Conservation (phyloP, 1,140 invertebrate species). For the Sesamia nonagrioides region DNA sequence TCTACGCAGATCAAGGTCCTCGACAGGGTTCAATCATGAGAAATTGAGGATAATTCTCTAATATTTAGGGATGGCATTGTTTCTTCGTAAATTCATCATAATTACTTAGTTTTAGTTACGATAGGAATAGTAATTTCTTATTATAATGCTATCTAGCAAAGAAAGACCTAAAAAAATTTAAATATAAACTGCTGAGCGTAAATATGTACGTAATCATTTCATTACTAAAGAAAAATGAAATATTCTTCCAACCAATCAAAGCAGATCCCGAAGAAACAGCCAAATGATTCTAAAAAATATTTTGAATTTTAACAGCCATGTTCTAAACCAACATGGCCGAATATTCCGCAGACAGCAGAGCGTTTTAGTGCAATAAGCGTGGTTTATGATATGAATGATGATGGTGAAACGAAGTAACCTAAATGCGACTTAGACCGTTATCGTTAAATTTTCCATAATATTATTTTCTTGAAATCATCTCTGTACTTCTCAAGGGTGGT, state of each 20-base stretch:
- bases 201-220: too few relatives aligned
- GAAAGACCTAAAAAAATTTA: too few relatives aligned
- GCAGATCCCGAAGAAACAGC: conserved; percentile 8
- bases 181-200: too few relatives aligned
- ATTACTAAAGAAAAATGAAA: too few relatives aligned
- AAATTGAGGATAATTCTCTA: conserved; percentile 7
- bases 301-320: neutral
- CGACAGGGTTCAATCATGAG: neutral
- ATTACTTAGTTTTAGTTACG: neutral
- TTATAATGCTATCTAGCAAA: too few relatives aligned
- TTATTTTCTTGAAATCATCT: too few relatives aligned
- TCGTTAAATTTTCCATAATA: too few relatives aligned
- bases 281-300: conserved; percentile 4
- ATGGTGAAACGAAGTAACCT: neutral
- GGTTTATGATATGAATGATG: conserved; percentile 13
- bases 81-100: neutral
- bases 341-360: neutral
- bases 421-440: too few relatives aligned
- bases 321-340: neutral
- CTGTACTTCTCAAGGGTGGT: too few relatives aligned
- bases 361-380: conserved; percentile 25
- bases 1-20: conserved; percentile 16
- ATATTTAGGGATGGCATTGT: neutral
- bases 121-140: too few relatives aligned
- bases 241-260: neutral